Conservation (phyloP, 1,140 invertebrate species). For the Zaprionus ghesquierei region DNA sequence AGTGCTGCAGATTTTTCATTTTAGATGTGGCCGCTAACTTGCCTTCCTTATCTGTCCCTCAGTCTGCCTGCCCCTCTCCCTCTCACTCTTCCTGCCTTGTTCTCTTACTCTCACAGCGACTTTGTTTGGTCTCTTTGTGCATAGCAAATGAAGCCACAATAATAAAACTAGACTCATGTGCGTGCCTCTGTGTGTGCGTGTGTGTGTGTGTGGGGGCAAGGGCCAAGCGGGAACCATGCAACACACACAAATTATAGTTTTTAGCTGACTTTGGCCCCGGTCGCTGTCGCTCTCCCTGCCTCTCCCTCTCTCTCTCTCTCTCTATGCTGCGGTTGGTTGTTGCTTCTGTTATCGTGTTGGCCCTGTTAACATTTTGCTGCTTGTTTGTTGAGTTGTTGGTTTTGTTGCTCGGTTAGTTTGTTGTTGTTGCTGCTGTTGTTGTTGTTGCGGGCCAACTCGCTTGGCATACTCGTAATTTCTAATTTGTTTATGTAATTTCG, state of each 20-base stretch:
- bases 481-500: conserved; percentile 66
- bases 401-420: conserved; percentile 40
- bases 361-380: conserved; percentile 59
- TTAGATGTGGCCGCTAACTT: conserved; percentile 66
- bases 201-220: conserved; percentile 7
- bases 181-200: conserved; percentile 17
- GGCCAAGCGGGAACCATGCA: conserved; percentile 16
- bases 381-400: conserved; percentile 43
- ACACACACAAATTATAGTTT: conserved; percentile 75
- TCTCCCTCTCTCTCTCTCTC: not conserved
- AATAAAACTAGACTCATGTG: conserved; percentile 59
- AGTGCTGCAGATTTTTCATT: conserved; percentile 72
- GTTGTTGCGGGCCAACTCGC: not conserved
- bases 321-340: conserved; percentile 11
- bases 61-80: not conserved
- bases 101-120: not conserved
- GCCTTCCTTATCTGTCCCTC: conserved; percentile 1
- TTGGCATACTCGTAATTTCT: conserved; percentile 49
- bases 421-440: too few relatives aligned
- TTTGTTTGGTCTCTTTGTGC: conserved; percentile 49
- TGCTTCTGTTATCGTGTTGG: conserved; percentile 48
- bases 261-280: conserved; percentile 48
- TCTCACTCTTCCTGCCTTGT: not conserved
- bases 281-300: not conserved
- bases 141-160: conserved; percentile 79